Conservation (phyloP, 2,113 vertebrate species). For the Spea bombifrons region DNA sequence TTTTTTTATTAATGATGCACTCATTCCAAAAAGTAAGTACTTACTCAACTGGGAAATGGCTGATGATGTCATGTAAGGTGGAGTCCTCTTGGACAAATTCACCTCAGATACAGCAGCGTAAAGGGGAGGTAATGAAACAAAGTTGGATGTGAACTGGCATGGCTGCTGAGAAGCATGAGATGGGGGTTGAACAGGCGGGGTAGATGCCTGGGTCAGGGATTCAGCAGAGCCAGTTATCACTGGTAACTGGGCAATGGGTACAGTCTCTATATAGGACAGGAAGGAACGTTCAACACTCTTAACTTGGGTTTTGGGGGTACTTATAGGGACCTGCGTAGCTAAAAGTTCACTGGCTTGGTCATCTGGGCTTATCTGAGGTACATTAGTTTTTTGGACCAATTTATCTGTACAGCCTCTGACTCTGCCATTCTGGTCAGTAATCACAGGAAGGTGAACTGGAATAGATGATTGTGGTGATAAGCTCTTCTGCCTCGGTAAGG, state of each 20-base stretch:
- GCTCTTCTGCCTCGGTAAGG: constrained; percentile 63
- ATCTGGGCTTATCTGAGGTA: constrained; percentile 62
- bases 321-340: constrained; percentile 55
- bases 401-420: constrained; percentile 64
- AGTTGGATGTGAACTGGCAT: constrained; percentile 65
- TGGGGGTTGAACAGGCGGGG: constrained; percentile 59
- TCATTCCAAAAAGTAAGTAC: constrained; percentile 65
- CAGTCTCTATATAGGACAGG: constrained; percentile 65
- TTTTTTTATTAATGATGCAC: constrained; percentile 42
- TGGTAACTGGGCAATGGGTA: constrained; percentile 59
- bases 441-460: constrained; percentile 69
- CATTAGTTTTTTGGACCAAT: constrained; percentile 53
- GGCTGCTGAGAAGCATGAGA: constrained; percentile 69
- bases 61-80: constrained; percentile 78
- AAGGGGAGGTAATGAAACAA: constrained; percentile 75
- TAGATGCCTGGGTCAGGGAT: constrained; percentile 57
- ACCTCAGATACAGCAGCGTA: constrained; percentile 79
- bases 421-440: constrained; percentile 61
- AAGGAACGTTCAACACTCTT: constrained; percentile 53
- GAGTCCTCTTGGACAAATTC: constrained; percentile 78
- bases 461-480: constrained; percentile 61
- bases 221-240: constrained; percentile 41
- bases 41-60: constrained; percentile 81
- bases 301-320: constrained; percentile 54
- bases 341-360: constrained; percentile 55